Conservation (phyloP, 2,797 vertebrate genomes). For the Pygocentrus nattereri region DNA sequence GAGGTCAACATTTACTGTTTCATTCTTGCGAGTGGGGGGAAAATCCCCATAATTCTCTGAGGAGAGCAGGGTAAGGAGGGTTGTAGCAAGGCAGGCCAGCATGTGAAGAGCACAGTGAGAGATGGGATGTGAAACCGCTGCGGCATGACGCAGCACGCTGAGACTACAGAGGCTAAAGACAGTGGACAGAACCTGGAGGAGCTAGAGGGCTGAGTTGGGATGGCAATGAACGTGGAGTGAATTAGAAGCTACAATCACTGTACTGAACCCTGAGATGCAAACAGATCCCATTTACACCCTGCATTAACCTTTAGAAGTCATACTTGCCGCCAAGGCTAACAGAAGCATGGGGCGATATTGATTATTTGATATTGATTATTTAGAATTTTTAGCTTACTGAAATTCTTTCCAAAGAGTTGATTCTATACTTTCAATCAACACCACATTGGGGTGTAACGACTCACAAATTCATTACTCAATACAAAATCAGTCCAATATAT, state of each 20-base stretch:
- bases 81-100: background rate
- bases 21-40: background rate
- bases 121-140: background rate
- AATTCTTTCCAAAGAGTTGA: too few species aligned
- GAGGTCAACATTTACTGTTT: background rate
- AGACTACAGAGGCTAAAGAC: background rate
- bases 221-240: conserved; percentile 1
- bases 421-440: too few species aligned
- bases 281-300: background rate
- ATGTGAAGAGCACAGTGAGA: conserved; percentile 35
- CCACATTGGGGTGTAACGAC: too few species aligned
- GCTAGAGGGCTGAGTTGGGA: conserved; percentile 16
- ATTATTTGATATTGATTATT: too few species aligned
- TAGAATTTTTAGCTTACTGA: too few species aligned
- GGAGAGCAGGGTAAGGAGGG: conserved; percentile 7
- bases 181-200: conserved; percentile 15
- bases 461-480: too few species aligned
- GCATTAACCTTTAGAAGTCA: background rate
- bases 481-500: too few species aligned
- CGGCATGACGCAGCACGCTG: background rate
- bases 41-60: background rate
- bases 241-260: conserved; percentile 1
- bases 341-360: too few species aligned
- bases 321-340: too few species aligned
- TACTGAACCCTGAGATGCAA: background rate